Evolutionary conservation across 2,797 vertebrate genomes (phyloP).

Genomic region (Hephaestus fuliginosus): DNA sequence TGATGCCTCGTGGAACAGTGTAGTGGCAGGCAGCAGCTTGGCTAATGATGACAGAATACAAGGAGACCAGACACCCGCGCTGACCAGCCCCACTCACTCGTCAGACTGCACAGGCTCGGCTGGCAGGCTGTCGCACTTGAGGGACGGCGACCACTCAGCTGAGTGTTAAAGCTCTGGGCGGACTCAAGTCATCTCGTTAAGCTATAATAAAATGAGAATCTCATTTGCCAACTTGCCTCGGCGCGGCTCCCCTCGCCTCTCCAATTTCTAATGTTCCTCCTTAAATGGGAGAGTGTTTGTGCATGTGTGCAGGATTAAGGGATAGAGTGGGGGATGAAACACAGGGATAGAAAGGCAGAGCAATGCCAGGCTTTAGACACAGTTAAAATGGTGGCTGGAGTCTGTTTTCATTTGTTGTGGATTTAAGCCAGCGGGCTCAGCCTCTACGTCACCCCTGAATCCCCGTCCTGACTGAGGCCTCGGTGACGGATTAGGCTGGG

Average conservation of each 20-base stretch:
- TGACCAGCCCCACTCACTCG: conserved; percentile 40
- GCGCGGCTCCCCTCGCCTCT: conserved; percentile 44
- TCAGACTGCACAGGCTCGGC: conserved; percentile 20
- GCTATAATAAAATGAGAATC: conserved; percentile 61
- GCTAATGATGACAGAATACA: conserved; percentile 70
- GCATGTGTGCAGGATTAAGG: conserved; percentile 73
- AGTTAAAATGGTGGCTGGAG: conserved; percentile 75
- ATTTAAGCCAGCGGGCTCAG: conserved; percentile 62
- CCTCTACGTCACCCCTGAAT: conserved; percentile 34
- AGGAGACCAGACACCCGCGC: conserved; percentile 41
- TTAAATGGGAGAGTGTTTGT: conserved; percentile 67
- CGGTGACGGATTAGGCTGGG: conserved; percentile 65
- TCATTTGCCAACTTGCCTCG: conserved; percentile 68
- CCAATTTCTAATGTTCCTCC: conserved; percentile 72
- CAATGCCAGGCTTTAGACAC: conserved; percentile 69
- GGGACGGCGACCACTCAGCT: conserved; percentile 51
- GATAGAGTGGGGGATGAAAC: conserved; percentile 67
- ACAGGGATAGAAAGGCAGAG: conserved; percentile 50
- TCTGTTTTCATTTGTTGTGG: conserved; percentile 69
- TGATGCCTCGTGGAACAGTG: conserved; percentile 46
- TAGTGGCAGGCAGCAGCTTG: conserved; percentile 45
- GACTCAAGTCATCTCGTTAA: conserved; percentile 65
- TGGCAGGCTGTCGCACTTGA: conserved; percentile 46
- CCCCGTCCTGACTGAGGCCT: conserved; percentile 42
- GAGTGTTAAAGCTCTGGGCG: conserved; percentile 52